phyloP scores from a whole-genome alignment of 2,113 vertebrate genomes.

The Leucosticte australis region DNA sequence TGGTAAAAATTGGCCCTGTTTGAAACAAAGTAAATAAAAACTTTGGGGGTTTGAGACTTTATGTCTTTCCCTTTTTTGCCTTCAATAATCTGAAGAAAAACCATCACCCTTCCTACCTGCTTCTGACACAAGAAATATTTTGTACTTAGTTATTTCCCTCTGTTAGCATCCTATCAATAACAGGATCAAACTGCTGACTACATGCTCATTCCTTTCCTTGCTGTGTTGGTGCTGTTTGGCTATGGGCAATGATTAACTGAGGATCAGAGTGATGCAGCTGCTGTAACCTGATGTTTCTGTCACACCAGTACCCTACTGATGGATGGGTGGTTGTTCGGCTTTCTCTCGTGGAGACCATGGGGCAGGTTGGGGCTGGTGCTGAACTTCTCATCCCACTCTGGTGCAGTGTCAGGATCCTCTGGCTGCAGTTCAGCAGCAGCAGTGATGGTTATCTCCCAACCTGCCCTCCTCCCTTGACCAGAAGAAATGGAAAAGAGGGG shows the following conservation, averaged over 20 bases:
- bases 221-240: neutral
- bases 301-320: neutral
- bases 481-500: neutral
- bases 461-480: neutral
- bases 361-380: fast-evolving
- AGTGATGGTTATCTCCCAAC: neutral
- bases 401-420: neutral
- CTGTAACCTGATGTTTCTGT: neutral
- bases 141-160: neutral
- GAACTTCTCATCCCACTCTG: fast-evolving
- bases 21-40: neutral
- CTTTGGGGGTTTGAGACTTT: neutral
- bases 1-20: neutral
- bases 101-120: neutral
- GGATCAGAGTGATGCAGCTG: neutral
- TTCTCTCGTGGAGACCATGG: fast-evolving
- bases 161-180: neutral
- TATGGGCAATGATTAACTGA: neutral
- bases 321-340: neutral
- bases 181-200: neutral
- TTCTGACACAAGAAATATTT: neutral
- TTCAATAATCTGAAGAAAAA: neutral
- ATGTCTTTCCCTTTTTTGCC: neutral
- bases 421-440: neutral
- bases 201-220: neutral